phyloP scores from a whole-genome alignment of 2,797 vertebrate genomes.

The Amphiprion clarkii region DNA sequence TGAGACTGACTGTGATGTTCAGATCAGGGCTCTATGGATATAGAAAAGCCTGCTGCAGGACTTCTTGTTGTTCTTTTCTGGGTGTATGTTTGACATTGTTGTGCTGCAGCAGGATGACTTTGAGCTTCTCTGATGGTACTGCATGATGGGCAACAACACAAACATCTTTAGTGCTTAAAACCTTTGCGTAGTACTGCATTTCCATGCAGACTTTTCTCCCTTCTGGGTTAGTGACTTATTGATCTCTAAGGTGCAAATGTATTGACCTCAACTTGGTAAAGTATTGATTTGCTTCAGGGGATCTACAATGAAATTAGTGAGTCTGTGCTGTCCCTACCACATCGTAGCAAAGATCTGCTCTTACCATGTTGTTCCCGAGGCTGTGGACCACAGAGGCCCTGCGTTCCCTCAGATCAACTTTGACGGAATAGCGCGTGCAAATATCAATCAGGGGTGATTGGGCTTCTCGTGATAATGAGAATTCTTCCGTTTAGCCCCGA shows the following conservation, averaged over 20 bases:
- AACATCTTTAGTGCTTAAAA: background rate
- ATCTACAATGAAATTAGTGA: constrained; percentile 68
- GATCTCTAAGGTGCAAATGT: constrained; percentile 59
- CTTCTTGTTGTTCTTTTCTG: background rate
- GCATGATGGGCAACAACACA: background rate
- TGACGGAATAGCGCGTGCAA: constrained; percentile 28
- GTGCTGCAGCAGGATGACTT: background rate
- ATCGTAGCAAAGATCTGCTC: constrained; percentile 16
- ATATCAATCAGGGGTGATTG: constrained; percentile 35
- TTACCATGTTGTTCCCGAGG: constrained; percentile 31
- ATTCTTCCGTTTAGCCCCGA: background rate
- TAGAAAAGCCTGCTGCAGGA: background rate
- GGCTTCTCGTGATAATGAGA: constrained; percentile 20
- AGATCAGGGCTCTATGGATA: background rate
- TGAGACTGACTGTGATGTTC: background rate
- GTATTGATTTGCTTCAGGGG: constrained; percentile 55
- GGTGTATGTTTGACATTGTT: background rate
- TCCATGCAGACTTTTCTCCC: constrained; percentile 10
- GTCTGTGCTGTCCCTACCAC: constrained; percentile 39
- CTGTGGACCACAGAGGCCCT: constrained; percentile 20
- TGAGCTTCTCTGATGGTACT: background rate
- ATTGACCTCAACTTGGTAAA: constrained; percentile 47
- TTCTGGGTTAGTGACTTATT: constrained; percentile 54
- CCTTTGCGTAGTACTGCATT: background rate
- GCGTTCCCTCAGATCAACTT: constrained; percentile 1